These are phyloP conservation scores for Sepioteuthis lessoniana DNA, from an alignment of 2,888 invertebrate species.

Conservation along the genomic window DNA sequence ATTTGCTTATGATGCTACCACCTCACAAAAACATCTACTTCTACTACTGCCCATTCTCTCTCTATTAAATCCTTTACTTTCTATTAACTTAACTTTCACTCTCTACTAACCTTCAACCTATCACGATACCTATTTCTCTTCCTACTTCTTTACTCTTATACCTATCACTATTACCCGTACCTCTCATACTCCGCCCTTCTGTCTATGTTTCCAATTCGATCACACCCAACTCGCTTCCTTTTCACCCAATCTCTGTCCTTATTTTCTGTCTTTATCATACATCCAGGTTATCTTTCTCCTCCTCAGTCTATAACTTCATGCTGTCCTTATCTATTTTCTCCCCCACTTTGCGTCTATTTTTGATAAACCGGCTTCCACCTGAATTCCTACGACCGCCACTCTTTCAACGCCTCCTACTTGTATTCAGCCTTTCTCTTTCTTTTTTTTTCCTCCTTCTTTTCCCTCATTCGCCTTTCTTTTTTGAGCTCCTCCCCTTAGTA, in stretches of 20 bases:
- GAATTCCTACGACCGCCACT: background rate
- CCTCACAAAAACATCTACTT: background rate
- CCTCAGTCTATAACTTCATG: background rate
- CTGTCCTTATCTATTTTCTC: background rate
- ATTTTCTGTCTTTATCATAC: background rate
- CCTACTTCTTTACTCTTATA: background rate
- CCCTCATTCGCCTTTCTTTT: background rate
- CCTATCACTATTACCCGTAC: background rate
- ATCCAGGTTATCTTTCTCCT: background rate
- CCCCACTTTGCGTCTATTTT: background rate
- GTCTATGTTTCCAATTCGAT: constrained; percentile 46
- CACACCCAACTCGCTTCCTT: background rate
- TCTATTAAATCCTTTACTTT: background rate
- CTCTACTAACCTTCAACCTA: background rate
- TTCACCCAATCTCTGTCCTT: background rate
- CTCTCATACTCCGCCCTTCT: constrained; percentile 48
- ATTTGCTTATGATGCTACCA: background rate
- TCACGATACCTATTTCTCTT: background rate
- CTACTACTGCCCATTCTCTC: background rate
- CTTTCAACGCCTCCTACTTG: background rate
- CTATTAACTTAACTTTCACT: background rate
- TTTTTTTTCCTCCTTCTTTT: background rate
- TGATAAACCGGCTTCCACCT: background rate
- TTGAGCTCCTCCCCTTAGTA: background rate
- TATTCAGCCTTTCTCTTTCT: constrained; percentile 41